These are phyloP conservation scores for Drosophila ogumai DNA, from an alignment of 1,140 invertebrate species.

Conservation along the genomic window DNA sequence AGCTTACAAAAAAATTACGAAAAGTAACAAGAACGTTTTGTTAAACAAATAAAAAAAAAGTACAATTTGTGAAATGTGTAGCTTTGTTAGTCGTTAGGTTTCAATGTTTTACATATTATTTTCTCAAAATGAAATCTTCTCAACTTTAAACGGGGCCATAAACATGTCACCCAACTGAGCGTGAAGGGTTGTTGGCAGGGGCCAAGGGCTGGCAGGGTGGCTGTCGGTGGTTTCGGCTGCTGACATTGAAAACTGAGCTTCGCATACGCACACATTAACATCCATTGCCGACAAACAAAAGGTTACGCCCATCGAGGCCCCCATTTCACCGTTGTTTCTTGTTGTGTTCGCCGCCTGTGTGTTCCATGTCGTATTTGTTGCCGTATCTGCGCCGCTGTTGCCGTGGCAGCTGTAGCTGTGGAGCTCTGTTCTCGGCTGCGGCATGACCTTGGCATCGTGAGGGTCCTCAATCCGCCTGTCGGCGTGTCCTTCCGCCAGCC, in stretches of 20 bases:
- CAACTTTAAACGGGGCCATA: slow-evolving; percentile 50
- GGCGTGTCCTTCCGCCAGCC: slow-evolving; percentile 46
- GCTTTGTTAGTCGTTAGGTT: background rate
- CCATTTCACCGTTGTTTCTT: slow-evolving; percentile 43
- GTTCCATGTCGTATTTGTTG: slow-evolving; percentile 34
- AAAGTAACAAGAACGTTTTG: no score
- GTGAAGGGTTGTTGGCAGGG: slow-evolving; percentile 1
- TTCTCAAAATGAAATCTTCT: slow-evolving; percentile 30
- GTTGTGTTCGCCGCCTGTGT: slow-evolving; percentile 11
- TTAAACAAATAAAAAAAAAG: no score
- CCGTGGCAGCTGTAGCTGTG: slow-evolving; percentile 17
- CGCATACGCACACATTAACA: slow-evolving; percentile 49
- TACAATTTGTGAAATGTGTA: background rate
- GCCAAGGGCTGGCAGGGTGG: background rate
- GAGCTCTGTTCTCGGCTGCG: slow-evolving; percentile 16
- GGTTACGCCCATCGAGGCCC: slow-evolving; percentile 67
- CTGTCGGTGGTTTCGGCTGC: slow-evolving; percentile 44
- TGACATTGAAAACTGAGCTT: slow-evolving; percentile 77
- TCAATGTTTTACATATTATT: background rate
- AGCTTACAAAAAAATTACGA: background rate
- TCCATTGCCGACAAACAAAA: slow-evolving; percentile 64
- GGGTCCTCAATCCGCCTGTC: slow-evolving; percentile 58
- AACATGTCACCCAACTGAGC: slow-evolving; percentile 41
- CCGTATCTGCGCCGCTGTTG: slow-evolving; percentile 14
- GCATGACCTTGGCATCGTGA: slow-evolving; percentile 56